Conservation (phyloP, 2,888 invertebrate species). For the Lapara coniferarum region DNA sequence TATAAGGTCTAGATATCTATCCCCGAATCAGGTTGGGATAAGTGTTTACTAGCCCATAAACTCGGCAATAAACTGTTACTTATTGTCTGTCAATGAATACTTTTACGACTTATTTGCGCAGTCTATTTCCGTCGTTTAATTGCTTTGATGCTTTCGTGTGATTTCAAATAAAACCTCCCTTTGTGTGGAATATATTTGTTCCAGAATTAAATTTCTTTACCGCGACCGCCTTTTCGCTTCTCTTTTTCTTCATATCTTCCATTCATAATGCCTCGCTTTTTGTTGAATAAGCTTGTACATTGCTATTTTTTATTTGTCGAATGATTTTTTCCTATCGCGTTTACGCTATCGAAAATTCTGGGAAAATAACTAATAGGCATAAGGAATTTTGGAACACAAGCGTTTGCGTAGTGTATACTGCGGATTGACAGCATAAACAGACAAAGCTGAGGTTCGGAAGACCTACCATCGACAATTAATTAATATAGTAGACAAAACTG, state of each 20-base stretch:
- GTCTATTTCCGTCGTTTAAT: slow-evolving; percentile 7
- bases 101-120: slow-evolving; percentile 39
- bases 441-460: too few relatives aligned
- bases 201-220: slow-evolving; percentile 9
- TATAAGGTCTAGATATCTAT: neutral
- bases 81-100: slow-evolving; percentile 45
- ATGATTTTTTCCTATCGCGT: neutral
- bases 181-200: slow-evolving; percentile 17
- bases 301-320: neutral
- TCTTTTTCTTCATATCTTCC: neutral
- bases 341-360: too few relatives aligned
- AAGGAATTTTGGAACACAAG: too few relatives aligned
- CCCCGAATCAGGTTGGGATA: slow-evolving; percentile 40
- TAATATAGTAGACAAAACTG: too few relatives aligned
- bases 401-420: too few relatives aligned
- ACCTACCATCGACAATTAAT: too few relatives aligned
- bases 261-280: slow-evolving; percentile 9
- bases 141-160: slow-evolving; percentile 16
- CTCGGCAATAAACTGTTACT: slow-evolving; percentile 46
- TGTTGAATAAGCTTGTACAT: neutral
- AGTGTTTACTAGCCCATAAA: slow-evolving; percentile 53
- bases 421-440: too few relatives aligned
- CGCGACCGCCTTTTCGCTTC: neutral
- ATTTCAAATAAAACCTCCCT: neutral
- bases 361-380: too few relatives aligned